These are phyloP conservation scores for Pungitius pungitius DNA, from an alignment of 2,113 vertebrate genomes.

Conservation along the genomic window DNA sequence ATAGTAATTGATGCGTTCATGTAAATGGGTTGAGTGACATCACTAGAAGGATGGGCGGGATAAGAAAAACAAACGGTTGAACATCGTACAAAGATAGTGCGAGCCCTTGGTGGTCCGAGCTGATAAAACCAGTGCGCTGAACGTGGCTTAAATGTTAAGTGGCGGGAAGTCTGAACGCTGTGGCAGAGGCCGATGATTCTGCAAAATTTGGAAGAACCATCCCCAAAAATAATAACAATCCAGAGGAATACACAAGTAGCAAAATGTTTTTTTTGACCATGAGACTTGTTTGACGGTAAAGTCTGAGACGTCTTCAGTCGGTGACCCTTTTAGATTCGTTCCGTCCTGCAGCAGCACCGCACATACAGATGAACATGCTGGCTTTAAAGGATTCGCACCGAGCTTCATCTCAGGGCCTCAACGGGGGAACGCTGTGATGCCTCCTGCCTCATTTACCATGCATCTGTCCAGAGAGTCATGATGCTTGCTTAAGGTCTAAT, in stretches of 20 bases:
- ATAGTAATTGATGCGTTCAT: not conserved
- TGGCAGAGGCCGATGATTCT: not conserved
- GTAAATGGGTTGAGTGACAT: not conserved
- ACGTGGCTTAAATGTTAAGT: not conserved
- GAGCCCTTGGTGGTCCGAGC: slow-evolving; percentile 3
- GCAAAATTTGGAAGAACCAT: not conserved
- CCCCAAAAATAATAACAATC: not conserved
- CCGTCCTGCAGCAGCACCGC: not conserved
- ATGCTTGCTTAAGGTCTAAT: no score
- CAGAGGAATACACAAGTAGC: not conserved
- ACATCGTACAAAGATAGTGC: slow-evolving; percentile 31
- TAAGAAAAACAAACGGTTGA: not conserved
- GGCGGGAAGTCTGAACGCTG: not conserved
- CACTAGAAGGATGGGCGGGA: not conserved
- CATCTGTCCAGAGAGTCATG: no score
- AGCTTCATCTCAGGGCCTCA: slow-evolving; percentile 1
- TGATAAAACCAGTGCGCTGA: slow-evolving; percentile 37
- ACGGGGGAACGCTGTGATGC: not conserved
- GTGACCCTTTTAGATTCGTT: not conserved
- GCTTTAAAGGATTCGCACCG: slow-evolving; percentile 25
- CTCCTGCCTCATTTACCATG: no score
- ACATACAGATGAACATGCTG: not conserved
- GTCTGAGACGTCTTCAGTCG: slow-evolving; percentile 5
- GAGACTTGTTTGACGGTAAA: not conserved
- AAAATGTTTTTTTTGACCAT: not conserved